Base-by-base conservation (phyloP, 1,140 invertebrate genomes). In the Anastatus disparis region DNA sequence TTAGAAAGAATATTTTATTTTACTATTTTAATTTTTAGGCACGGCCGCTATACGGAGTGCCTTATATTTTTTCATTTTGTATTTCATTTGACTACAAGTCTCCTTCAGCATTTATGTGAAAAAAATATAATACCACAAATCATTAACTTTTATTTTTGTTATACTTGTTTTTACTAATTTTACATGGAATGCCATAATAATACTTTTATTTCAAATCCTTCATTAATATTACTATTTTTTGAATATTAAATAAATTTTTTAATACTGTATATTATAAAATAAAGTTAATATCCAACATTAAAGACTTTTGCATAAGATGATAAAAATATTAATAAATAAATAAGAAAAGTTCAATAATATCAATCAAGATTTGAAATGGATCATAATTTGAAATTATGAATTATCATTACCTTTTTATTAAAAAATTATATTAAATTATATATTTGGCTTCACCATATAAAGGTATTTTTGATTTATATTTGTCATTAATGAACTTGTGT, bases 101-200 rank as follows among this genome's bases (percentile, higher is more conserved):
- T 26, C 10, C 50, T 55, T 52, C 38, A 63, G 52, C 46, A 27
- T 26, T 58, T 40, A 29, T 48, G 2, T 52, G 40, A n/a, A 64
- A 63, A 58, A 52, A 52, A 50, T 64, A 64, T 52, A 24, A 64
- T 6, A 40, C 27, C 2, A 44, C 42, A 40, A 55, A 42, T 44
- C 31, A 38, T 40, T 44, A 17, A 20, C 13, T 8, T 15, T n/a
- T 35, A 24, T 46, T 46, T n/a, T n/a, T 17, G 31, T 65, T 31
- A 55, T 55, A 29, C 24, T 50, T 59, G n/a, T n/a, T 63, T 63
- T 1, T 15, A 20, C 13, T 63, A 53, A 22, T 64, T 53, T 29
- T 40, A 42, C 52, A 20, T 69, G 66, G 66, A 69, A 69, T 69
- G 66, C 29, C 12, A 29, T 40, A 61, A 40, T 69, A 69, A 69